Evolutionary conservation across 2,797 vertebrate species (phyloP), one percentile per base, ranked within the genome.

Genomic region (Acanthis flammea): DNA sequence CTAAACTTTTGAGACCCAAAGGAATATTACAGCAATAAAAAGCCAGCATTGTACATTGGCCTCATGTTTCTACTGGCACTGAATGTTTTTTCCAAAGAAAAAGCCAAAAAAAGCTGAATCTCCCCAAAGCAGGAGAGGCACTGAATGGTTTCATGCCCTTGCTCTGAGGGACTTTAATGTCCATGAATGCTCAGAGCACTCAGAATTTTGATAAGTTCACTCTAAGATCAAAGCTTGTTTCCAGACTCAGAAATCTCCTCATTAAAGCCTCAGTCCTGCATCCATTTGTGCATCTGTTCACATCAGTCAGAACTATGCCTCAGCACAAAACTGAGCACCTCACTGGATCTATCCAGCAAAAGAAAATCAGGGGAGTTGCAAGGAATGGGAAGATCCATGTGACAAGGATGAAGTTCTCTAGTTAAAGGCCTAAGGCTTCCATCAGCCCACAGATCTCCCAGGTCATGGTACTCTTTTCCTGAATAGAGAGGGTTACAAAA

Each of bases 71-170:
- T 95, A 21, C 68, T 78, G 54, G 33, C 71, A 81, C 44, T 60
- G 33, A 91, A 74, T 21, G 17, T 31, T 60, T 85, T 84, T 72
- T 68, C 62, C 33, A 66, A 55, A 78, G 33, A 55, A 78, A 78
- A 76, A n/a, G 57, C 54, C 65, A 88, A 87, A 42, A 95, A 82
- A 90, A 94, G 61, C 61, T 67, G 71, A 79, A 86, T 91, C 23
- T 85, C 60, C 85, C 86, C 58, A 88, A 89, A 86, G 78, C 71
- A 63, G 71, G 68, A 91, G 54, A 90, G 66, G 72, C 57, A 57
- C 8, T 42, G 65, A 78, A 80, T 31, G 28, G 51, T 54, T 95
- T 84, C 71, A 51, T 71, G 68, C 41, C 75, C 82, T 95, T 94
- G 37, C 78, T 94, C 75, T 88, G 61, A 94, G 85, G 72, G 63